Percentiles rank a stretch among this genome's conserved stretches.
Evolutionary conservation across 1,140 invertebrate genomes (phyloP).

Genomic region (Tetraneura akinire): DNA sequence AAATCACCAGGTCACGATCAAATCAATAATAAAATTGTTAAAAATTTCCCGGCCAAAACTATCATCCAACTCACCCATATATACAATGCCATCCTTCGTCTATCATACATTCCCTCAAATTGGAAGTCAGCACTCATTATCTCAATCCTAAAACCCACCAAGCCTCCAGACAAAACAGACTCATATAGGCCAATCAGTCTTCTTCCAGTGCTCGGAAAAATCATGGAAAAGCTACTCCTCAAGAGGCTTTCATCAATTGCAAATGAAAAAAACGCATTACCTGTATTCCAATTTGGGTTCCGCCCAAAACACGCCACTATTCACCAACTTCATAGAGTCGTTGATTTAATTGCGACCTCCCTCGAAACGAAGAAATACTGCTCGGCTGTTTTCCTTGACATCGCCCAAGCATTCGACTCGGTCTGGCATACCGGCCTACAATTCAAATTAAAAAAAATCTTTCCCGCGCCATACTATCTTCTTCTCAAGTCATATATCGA

Average conservation of each 20-base stretch:
- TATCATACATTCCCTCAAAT: no score
- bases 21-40: no score
- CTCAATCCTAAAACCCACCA: no score
- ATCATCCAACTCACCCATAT: no score
- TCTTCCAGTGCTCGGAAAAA: slow-evolving; percentile 52
- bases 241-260: no score
- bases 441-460: slow-evolving; percentile 5
- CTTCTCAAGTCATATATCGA: background rate
- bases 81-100: no score
- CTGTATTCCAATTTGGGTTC: slow-evolving; percentile 51
- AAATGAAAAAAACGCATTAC: background rate
- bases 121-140: no score
- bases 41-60: no score
- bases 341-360: background rate
- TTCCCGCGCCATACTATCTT: background rate
- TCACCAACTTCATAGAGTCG: slow-evolving; percentile 40
- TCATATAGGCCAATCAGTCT: slow-evolving; percentile 47
- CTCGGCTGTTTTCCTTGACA: slow-evolving; percentile 57
- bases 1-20: no score
- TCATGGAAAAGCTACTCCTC: no score
- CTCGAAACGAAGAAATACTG: slow-evolving; percentile 53
- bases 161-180: no score
- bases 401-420: slow-evolving; percentile 57
- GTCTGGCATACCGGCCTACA: slow-evolving; percentile 57
- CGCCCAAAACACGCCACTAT: slow-evolving; percentile 20